Base-by-base conservation (phyloP, 37 sponge, comb jelly and placozoan species). In the Chondrilla cf. caribensis region DNA sequence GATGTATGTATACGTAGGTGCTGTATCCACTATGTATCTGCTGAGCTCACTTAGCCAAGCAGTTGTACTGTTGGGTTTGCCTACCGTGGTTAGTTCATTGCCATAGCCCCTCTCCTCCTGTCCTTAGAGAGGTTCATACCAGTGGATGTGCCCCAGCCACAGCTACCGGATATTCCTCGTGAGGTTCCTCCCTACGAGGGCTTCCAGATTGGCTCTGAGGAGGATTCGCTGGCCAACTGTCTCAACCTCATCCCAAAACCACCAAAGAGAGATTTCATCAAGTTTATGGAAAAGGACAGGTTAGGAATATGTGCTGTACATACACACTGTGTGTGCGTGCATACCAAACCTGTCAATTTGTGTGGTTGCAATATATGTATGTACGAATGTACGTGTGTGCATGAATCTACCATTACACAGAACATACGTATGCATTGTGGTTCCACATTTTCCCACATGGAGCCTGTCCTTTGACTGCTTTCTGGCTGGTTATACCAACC, bases 201-300 rank as follows among this genome's bases (percentile, higher is more conserved):
- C 31, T 94, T 94, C 84, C 84, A 84, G 60, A 84, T 84, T n/a
- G 99, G 99, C 41, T 93, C 96, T 32, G 88, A 92, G 54, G 99
- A 96, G 81, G 99, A 98, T 82, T 94, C 97, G 28, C 62, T 87
- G 32, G 86, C 90, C 41, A 93, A 93, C 72, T 93, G 94, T 57
- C 81, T 87, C 28, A 81, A 92, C 68, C 91, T 98, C 41, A 93
- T 98, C 60, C 97, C 99, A 26, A 96, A 94, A 77, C 88, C 92
- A 29, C 99, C 99, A 26, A 85, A 89, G 83, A 84, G 84, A 92
- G 99, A 98, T 78, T 94, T 96, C 70, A 82, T 77, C 40, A 98
- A 96, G 82, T 98, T 98, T 84, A 90, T 94, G 89, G 87, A 91
- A 81, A 96, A 96, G 81, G 99, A 98, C 84, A 82, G 94, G 94